phyloP scores from a whole-genome alignment of 2,113 vertebrate genomes.

The Gnathonemus echidnorhynchus region DNA sequence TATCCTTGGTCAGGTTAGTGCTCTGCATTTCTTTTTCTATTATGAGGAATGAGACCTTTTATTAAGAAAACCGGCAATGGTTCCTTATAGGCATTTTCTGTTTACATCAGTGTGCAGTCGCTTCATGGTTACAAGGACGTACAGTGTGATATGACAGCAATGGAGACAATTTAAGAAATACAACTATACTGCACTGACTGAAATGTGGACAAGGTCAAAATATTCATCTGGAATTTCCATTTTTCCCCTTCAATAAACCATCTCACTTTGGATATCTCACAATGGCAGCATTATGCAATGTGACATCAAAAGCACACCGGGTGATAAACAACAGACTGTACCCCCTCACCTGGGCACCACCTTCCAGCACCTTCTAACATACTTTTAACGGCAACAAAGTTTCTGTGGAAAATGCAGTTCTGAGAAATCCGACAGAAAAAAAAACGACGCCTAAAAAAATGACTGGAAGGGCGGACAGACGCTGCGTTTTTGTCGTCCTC shows the following conservation, averaged over 20 bases:
- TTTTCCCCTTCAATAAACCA: neutral
- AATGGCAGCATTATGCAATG: neutral
- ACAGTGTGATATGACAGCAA: neutral
- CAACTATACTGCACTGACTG: neutral
- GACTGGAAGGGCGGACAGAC: neutral
- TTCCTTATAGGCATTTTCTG: neutral
- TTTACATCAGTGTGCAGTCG: neutral
- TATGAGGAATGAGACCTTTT: neutral
- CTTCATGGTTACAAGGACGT: neutral
- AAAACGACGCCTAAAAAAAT: neutral
- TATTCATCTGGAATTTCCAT: conserved; percentile 12
- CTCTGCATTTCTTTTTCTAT: neutral
- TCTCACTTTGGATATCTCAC: neutral
- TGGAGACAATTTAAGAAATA: neutral
- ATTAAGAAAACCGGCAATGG: neutral
- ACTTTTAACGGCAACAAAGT: neutral
- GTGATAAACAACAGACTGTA: neutral
- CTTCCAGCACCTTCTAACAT: neutral
- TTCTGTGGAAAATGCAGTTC: neutral
- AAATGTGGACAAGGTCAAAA: conserved; percentile 10
- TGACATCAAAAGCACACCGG: neutral
- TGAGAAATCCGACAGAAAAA: neutral
- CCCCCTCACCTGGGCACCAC: neutral
- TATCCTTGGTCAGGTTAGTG: neutral
- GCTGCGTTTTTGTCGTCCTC: neutral